Evolutionary conservation across 1,140 invertebrate species (phyloP), one percentile per base, ranked within the genome.

Genomic region (Calephelis virginiensis): DNA sequence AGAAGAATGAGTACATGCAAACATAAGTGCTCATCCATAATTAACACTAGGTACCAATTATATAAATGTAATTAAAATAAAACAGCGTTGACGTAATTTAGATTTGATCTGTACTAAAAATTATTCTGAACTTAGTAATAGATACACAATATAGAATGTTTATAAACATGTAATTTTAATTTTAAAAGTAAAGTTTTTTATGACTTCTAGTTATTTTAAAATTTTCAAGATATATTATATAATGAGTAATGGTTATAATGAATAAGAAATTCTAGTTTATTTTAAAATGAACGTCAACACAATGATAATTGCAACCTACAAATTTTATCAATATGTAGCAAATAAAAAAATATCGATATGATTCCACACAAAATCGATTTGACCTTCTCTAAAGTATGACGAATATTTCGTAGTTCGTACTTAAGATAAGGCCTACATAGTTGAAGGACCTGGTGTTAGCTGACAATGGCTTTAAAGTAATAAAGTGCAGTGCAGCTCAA

Each of bases 361-460:
- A 13, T 49, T 49, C 48, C 5, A 37, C 5, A 53, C 28, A 28
- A 28, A 10, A 9, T 37, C 5, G 9, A 53, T 28, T 9, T 53
- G 6, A 5, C 17, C 17, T 17, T 38, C 53, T 7, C 53, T 59
- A 59, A 59, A 11, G 17, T 37, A 59, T 59, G 53, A 59, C 53
- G 37, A 59, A 59, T 12, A 59, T 59, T 59, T 59, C 37, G 53
- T 59, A 59, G n/a, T 59, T 59, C 37, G 53, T 59, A 38, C 17
- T 8, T 12, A 59, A 43, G 40, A 28, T 59, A 59, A 37, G 38
- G 53, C 28, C n/a, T 59, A 59, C 53, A 59, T 59, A 59, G 53
- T 59, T 59, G 37, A 59, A 37, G 37, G 28, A 12, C 53, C 53
- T 37, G 28, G 53, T 38, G 53, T 38, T 59, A 59, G 50, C 53